Percentiles rank a stretch among this genome's conserved stretches.
Conservation (phyloP, 2,888 invertebrate genomes). For the Teinopalpus imperialis region DNA sequence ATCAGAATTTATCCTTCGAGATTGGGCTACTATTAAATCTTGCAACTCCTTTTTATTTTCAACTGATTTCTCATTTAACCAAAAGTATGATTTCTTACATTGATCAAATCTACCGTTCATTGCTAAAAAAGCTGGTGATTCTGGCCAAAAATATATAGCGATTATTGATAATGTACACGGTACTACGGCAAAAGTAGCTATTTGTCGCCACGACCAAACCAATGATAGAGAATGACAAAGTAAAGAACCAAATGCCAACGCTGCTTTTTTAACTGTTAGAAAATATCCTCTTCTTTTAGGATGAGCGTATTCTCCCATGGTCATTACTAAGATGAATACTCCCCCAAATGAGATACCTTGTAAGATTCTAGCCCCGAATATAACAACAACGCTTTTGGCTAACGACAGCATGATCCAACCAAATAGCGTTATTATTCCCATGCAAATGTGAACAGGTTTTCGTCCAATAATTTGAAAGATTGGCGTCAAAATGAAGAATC, state of each 20-base stretch:
- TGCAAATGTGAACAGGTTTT: constrained; percentile 31
- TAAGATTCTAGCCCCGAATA: constrained; percentile 37
- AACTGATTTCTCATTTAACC: constrained; percentile 38
- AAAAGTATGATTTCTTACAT: constrained; percentile 40
- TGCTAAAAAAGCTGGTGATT: constrained; percentile 42
- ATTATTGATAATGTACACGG: constrained; percentile 29
- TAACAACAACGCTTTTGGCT: constrained; percentile 30
- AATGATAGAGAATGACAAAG: constrained; percentile 37
- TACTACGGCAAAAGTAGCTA: constrained; percentile 31
- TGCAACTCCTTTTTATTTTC: constrained; percentile 38
- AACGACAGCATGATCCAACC: constrained; percentile 38
- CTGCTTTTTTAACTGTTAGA: constrained; percentile 35
- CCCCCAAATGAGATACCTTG: constrained; percentile 39
- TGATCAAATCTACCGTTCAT: constrained; percentile 34
- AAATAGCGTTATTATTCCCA: constrained; percentile 25
- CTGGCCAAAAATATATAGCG: constrained; percentile 41
- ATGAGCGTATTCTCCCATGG: constrained; percentile 40
- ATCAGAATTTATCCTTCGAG: constrained; percentile 19
- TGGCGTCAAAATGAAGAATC: constrained; percentile 36
- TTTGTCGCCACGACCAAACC: constrained; percentile 39
- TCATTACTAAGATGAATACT: constrained; percentile 36
- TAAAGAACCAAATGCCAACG: constrained; percentile 33
- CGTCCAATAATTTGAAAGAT: constrained; percentile 40
- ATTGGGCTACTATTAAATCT: constrained; percentile 34
- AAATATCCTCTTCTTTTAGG: constrained; percentile 41